Evolutionary conservation across 2,888 invertebrate genomes (phyloP), one percentile per base, ranked within the genome.

Genomic region (Alviniconcha strummeri): DNA sequence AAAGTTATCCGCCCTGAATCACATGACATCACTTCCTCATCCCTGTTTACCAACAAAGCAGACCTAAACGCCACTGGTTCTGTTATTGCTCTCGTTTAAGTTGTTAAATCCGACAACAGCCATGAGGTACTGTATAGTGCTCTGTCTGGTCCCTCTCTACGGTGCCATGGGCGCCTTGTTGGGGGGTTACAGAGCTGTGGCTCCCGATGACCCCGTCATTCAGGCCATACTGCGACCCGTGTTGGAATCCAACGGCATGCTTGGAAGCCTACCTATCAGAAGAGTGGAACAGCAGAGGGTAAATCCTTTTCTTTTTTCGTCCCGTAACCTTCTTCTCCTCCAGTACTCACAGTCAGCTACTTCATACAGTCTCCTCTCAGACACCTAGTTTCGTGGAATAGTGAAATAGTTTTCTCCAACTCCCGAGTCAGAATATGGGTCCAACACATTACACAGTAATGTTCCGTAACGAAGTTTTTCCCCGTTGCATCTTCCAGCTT

Each of bases 231-330:
- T 79, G 17, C 79, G 52, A 4, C 67, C 79, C 11, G 19, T 77
- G 77, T 57, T 77, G 77, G 19, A 77, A 13, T 11, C 77, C 4
- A 8, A 77, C n/a, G 11, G 57, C 3, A 6, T 5, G 8, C 54
- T 79, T 64, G 67, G 64, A 4, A 52, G 15, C 54, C 19, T 67
- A 52, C 79, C 79, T 0, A 67, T 79, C 67, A 67, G 17, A 17
- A 79, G 64, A 15, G 67, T 79, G 64, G 79, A 79, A 54, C 64
- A 64, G 19, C 79, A 79, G n/a, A 17, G 79, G 79, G 79, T 79
- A 67, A 64, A 57, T 36, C 36, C 36, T 36, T 36, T 36, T 36
- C 36, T 36, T 36, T 36, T 36, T 36, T 36, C 36, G 36, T 36
- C 36, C 36, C 36, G 36, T 36, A 36, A 36, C 36, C 36, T 36